Conservation (phyloP, 2,113 vertebrate genomes). For the Hirundichthys speculiger region DNA sequence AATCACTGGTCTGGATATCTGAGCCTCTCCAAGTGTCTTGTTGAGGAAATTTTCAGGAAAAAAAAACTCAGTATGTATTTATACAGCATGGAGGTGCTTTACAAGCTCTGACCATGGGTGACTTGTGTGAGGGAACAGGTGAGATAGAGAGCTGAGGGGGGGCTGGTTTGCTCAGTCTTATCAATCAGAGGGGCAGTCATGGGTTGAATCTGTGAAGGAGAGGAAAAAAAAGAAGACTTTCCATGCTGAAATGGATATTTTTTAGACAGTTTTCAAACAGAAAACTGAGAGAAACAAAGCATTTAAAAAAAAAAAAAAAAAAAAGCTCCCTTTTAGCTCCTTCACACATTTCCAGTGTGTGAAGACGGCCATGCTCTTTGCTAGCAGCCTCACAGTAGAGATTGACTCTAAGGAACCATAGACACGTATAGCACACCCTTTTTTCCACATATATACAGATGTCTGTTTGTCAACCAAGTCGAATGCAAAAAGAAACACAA, state of each 20-base stretch:
- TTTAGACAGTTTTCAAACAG: background rate
- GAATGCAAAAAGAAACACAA: too few relatives aligned
- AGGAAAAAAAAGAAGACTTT: constrained; percentile 8
- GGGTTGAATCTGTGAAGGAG: constrained; percentile 46
- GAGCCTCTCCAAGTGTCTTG: constrained; percentile 36
- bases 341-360: too few relatives aligned
- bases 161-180: constrained; percentile 34
- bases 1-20: constrained; percentile 36
- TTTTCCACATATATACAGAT: too few relatives aligned
- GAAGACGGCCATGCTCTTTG: too few relatives aligned
- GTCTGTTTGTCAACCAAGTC: too few relatives aligned
- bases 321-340: too few relatives aligned
- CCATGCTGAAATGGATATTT: constrained; percentile 12
- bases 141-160: constrained; percentile 40
- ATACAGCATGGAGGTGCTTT: constrained; percentile 65
- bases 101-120: constrained; percentile 48
- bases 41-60: constrained; percentile 44
- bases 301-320: background rate
- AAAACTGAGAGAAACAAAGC: background rate
- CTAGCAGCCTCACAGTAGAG: too few relatives aligned
- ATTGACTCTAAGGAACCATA: too few relatives aligned
- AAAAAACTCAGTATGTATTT: constrained; percentile 61
- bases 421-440: too few relatives aligned
- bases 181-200: constrained; percentile 27
- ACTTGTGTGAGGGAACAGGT: constrained; percentile 43